Evolutionary conservation across 2,888 invertebrate species (phyloP), one percentile per base, ranked within the genome.

Genomic region (Cephus nigrinus): DNA sequence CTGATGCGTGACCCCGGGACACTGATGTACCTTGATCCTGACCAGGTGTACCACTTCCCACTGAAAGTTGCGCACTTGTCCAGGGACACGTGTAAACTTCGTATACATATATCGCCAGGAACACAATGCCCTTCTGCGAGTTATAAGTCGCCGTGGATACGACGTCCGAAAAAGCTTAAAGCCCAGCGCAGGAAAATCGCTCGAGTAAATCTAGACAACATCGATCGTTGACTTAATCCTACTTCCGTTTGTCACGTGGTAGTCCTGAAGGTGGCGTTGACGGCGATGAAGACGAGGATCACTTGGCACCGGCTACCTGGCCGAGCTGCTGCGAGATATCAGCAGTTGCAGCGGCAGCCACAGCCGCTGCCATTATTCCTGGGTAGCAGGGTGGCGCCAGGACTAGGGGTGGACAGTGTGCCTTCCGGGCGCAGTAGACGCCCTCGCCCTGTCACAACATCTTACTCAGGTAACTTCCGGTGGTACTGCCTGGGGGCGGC

Each of bases 381-480:
- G 86, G 81, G 78, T 89, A 91, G 79, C 89, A 88, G 40, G 87
- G 82, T 23, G 88, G 83, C 11, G 86, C 86, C 5, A 90, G 80
- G 69, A 89, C 84, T 32, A 89, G 76, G 23, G 90, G 55, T 55
- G 55, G 91, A 78, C 86, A 89, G 81, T 87, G 88, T 75, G 82
- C 86, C 78, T 90, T 90, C 76, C 88, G 86, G 73, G 84, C 82
- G 77, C 87, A 91, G 74, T 86, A 86, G 40, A 86, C 84, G 80
- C 79, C 85, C 80, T 90, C 90, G 85, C 82, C 85, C 82, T 92
- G 93, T 93, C 93, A 93, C 93, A 93, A 93, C 88, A 93, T 91
- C 84, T 93, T 93, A 80, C 91, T 92, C 31, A 93, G 90, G 84
- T 93, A 93, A 76, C 92, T 92, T 73, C 91, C 90, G 55, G 92